Base-by-base conservation (phyloP, 2,113 vertebrate species). In the Glaucidium brasilianum region DNA sequence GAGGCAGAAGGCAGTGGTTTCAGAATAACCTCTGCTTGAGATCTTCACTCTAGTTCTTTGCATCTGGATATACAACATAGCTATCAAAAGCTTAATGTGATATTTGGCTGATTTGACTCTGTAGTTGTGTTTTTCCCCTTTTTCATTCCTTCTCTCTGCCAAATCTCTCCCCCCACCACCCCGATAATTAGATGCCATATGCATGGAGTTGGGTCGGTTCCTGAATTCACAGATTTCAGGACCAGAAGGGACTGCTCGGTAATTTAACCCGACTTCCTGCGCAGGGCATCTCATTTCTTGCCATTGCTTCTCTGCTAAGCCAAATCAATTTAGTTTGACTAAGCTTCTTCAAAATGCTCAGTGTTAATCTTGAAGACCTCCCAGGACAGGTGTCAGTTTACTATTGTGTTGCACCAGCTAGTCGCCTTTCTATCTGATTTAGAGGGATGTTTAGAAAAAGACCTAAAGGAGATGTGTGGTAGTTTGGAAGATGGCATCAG, bases 201-300 rank as follows among this genome's bases (percentile, higher is more conserved):
- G 63, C 50, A 13, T 2, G 11, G 49, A 79, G 82, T 82, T 92
- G 90, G 85, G 81, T 59, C 52, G 41, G 52, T 82, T 93, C 87
- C 81, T 67, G 78, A 78, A 90, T 47, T 63, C 81, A 64, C 85
- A 37, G 88, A 50, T 96, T 95, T 92, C 2, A 9, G 62, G 88
- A n/a, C 41, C 95, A 94, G 88, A 75, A 85, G 66, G 77, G 60
- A 35, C 14, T 3, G 15, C 39, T 59, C 3, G 1, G n/a, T 47
- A n/a, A 13, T 11, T 16, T 55, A 93, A 53, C 77, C 29, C 0
- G 0, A 21, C 22, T 72, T 72, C 52, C 62, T 72, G 62, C 27
- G 2, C 15, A 64, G 85, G 62, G 74, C 90, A 56, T 56, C 68
- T 75, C 0, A 0, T 16, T 67, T 75, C 79, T 86, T 34, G 2